phyloP scores from a whole-genome alignment of 2,797 vertebrate species.

The Pteronotus mesoamericanus region DNA sequence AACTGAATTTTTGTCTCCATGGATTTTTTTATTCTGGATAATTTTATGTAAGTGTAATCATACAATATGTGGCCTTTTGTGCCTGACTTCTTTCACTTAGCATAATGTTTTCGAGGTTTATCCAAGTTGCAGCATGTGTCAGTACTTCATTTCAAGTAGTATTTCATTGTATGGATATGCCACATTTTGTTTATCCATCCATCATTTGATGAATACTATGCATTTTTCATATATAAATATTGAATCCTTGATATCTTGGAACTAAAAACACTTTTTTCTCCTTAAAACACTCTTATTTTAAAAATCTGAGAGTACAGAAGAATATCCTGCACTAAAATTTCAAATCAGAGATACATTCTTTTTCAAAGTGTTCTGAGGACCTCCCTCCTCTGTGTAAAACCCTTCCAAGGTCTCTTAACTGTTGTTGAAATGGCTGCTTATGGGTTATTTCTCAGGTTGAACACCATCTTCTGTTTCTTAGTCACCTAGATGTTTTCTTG shows the following conservation, averaged over 20 bases:
- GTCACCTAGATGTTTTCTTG: background rate
- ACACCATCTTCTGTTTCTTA: background rate
- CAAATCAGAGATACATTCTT: background rate
- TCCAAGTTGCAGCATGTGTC: background rate
- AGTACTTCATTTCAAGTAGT: background rate
- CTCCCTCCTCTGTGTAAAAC: background rate
- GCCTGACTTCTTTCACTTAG: background rate
- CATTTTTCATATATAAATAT: background rate
- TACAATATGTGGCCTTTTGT: too few relatives aligned
- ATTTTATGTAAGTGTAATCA: background rate
- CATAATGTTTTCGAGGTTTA: background rate
- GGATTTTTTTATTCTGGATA: background rate
- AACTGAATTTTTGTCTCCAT: background rate
- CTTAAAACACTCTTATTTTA: background rate
- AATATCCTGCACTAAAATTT: background rate
- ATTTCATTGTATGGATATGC: background rate
- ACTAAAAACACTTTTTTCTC: background rate
- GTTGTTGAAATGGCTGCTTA: background rate
- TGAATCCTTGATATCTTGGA: background rate
- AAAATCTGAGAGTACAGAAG: background rate
- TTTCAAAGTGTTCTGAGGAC: background rate
- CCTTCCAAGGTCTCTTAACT: background rate
- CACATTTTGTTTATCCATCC: background rate
- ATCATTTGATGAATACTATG: background rate
- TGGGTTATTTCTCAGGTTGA: background rate